A percentile compares a stretch with the other conserved stretches of the same genome.
phyloP scores from a whole-genome alignment of 2,113 vertebrate species.

The Sebastes schlegelii region DNA sequence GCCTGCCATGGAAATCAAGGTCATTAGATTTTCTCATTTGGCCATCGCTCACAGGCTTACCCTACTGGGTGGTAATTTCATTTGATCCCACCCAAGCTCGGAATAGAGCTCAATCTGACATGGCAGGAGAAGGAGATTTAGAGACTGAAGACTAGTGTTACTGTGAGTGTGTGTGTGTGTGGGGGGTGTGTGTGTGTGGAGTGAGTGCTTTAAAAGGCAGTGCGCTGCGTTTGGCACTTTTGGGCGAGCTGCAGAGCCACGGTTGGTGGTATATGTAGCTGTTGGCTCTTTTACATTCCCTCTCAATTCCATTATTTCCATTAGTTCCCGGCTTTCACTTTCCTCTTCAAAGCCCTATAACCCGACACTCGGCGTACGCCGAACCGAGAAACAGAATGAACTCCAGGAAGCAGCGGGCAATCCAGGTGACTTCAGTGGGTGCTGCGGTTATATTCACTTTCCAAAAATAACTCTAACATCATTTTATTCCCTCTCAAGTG shows the following conservation, averaged over 20 bases:
- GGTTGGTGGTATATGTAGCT: constrained; percentile 11
- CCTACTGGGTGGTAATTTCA: constrained; percentile 61
- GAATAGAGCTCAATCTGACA: constrained; percentile 23
- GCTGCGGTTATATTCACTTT: constrained; percentile 3
- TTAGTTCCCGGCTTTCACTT: constrained; percentile 39
- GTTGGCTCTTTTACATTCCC: constrained; percentile 18
- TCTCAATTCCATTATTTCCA: constrained; percentile 34
- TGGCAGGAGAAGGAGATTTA: constrained; percentile 17
- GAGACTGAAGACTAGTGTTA: constrained; percentile 13
- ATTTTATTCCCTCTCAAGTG: not conserved
- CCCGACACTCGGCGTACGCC: not conserved
- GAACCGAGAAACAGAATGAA: not conserved
- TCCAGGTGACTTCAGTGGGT: not conserved
- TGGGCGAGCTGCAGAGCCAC: not conserved
- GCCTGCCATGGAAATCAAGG: constrained; percentile 57
- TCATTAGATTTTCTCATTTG: constrained; percentile 68
- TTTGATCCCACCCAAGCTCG: constrained; percentile 41
- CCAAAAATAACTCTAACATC: not conserved
- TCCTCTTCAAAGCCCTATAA: constrained; percentile 16
- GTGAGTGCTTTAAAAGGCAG: constrained; percentile 23
- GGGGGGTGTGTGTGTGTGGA: constrained; percentile 9
- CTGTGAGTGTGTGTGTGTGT: not conserved
- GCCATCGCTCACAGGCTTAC: constrained; percentile 40
- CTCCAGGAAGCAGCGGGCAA: not conserved
- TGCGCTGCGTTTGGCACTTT: constrained; percentile 41